Percentiles rank a stretch among this genome's conserved stretches.
phyloP scores from a whole-genome alignment of 2,797 vertebrate species.

The Tragelaphus oryx region DNA sequence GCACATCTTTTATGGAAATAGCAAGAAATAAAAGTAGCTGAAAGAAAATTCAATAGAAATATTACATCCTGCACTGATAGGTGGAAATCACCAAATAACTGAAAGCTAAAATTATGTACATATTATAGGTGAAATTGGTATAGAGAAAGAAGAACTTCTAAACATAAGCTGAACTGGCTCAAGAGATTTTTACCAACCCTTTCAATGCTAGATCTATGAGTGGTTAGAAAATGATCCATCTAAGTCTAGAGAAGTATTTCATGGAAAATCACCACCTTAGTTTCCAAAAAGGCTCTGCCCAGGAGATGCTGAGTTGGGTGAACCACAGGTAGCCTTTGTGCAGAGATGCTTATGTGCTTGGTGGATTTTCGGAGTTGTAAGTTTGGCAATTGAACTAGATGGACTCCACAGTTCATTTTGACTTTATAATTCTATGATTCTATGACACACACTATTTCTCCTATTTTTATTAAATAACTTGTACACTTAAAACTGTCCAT shows the following conservation, averaged over 20 bases:
- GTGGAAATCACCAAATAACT: background rate
- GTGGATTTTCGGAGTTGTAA: background rate
- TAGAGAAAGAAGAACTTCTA: background rate
- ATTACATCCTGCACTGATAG: background rate
- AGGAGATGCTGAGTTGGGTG: background rate
- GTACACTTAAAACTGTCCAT: background rate
- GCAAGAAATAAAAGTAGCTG: background rate
- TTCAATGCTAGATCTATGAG: background rate
- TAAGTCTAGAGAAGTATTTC: background rate
- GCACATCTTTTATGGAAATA: background rate
- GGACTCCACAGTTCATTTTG: background rate
- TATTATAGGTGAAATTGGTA: background rate
- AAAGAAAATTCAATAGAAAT: conserved; percentile 3
- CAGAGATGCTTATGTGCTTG: background rate
- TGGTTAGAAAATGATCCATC: background rate
- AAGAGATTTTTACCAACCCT: background rate
- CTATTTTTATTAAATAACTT: background rate
- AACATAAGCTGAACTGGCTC: background rate
- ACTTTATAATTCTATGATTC: conserved; percentile 15
- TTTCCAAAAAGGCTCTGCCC: background rate
- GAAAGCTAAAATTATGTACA: background rate
- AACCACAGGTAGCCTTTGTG: background rate
- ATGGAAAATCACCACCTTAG: background rate
- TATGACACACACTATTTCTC: background rate
- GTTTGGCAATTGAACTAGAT: background rate